Evolutionary conservation across 2,888 invertebrate genomes (phyloP).

Genomic region (Chelonus formosanus): DNA sequence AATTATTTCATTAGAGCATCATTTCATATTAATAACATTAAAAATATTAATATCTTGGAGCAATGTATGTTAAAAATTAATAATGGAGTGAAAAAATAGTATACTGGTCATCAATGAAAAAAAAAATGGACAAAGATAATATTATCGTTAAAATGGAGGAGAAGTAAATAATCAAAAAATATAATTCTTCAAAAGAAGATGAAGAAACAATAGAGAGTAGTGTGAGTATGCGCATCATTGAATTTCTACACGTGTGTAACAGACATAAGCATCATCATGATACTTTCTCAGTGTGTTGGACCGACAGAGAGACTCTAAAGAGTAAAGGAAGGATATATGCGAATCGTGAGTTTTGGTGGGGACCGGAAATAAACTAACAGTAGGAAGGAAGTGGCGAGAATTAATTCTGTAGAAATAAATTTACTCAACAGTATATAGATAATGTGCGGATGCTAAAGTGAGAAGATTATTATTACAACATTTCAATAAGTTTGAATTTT

Average conservation of each 20-base stretch:
- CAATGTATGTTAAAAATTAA: no score
- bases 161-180: not conserved
- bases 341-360: conserved; percentile 18
- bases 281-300: not conserved
- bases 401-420: conserved; percentile 14
- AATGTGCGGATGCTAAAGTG: not conserved
- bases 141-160: not conserved
- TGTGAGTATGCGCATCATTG: not conserved
- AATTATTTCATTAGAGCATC: not conserved
- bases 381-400: conserved; percentile 23
- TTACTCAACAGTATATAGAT: conserved; percentile 1
- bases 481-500: conserved; percentile 5
- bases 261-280: not conserved
- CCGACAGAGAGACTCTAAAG: not conserved
- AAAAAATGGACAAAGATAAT: conserved; percentile 1
- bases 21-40: no score
- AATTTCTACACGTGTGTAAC: no score
- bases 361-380: conserved; percentile 38
- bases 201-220: no score
- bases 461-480: not conserved
- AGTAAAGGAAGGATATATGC: conserved; percentile 16
- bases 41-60: no score
- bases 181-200: not conserved
- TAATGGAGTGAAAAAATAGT: no score
- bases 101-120: not conserved